Base-by-base conservation (phyloP, 2,797 vertebrate species). In the Phoebastria nigripes region DNA sequence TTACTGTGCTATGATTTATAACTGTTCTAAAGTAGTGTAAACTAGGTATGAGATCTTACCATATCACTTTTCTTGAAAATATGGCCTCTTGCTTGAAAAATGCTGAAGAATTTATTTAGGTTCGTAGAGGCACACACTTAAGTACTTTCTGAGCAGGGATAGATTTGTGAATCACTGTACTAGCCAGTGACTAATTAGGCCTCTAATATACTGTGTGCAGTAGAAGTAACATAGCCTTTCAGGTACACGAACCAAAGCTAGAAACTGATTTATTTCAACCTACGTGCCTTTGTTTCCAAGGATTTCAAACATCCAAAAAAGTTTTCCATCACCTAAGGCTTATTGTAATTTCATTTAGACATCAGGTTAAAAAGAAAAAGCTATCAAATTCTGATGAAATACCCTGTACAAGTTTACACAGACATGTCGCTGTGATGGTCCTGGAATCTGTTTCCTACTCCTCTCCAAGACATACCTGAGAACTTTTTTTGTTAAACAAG, bases 331-430 rank as follows among this genome's bases (percentile, higher is more conserved):
- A 80, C 59, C 47, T 76, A 54, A 29, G 56, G 24, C 44, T 89
- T 66, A 31, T 33, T 83, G 39, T 47, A 54, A 3, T 54, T 96
- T 94, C 85, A 44, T 96, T 97, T 90, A 95, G 67, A 61, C 59
- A 82, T n/a, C 14, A 77, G n/a, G 56, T 90, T 89, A 95, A 94
- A 96, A 91, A 78, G 37, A 72, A 93, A 90, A 92, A 79, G 7
- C 28, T 69, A 39, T 73, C 35, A 70, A 95, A 65, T 46, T 74
- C 55, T 51, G 62, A 62, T 76, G 69, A 81, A 95, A 78, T 82
- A 77, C 83, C 62, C 59, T 67, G 24, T 71, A 26, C 47, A 83
- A 71, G 21, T 97, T 96, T 96, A 91, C 26, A 47, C 26, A 79
- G 51, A 55, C 15, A 21, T 6, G 19, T 44, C 3, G 5, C 69